Conservation (phyloP, 1,140 invertebrate genomes). For the Dreissena polymorpha region DNA sequence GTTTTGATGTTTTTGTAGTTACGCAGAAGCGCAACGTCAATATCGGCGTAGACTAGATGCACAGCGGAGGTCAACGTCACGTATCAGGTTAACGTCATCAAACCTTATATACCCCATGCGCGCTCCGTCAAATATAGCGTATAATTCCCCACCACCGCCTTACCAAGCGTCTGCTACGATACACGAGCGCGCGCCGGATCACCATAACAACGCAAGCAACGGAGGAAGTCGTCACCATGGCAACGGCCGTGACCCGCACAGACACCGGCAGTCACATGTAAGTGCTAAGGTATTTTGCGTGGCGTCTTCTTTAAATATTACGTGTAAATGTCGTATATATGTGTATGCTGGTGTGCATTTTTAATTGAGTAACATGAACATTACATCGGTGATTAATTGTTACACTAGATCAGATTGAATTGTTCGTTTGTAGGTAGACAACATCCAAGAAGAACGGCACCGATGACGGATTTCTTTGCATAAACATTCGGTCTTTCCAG, state of each 20-base stretch:
- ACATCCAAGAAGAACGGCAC: no score
- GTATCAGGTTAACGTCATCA: constrained; percentile 55
- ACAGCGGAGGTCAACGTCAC: constrained; percentile 27
- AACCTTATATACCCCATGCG: constrained; percentile 64
- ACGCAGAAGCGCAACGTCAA: constrained; percentile 36
- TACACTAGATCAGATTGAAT: no score
- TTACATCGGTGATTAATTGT: no score
- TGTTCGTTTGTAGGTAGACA: no score
- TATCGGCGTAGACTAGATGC: constrained; percentile 15
- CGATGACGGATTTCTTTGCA: no score
- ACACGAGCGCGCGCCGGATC: constrained; percentile 18
- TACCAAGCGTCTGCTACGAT: constrained; percentile 47
- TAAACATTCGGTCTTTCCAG: no score
- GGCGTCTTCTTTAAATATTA: no score
- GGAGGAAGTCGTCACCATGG: not conserved
- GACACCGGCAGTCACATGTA: not conserved
- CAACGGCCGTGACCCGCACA: not conserved
- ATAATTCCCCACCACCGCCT: constrained; percentile 60
- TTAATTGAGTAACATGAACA: no score
- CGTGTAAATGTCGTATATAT: no score
- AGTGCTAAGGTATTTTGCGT: not conserved
- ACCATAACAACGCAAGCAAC: not conserved
- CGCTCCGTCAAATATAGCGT: constrained; percentile 57
- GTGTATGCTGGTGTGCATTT: no score
- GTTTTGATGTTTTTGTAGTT: constrained; percentile 1